phyloP scores from a whole-genome alignment of 2,113 vertebrate genomes.

The Daboia siamensis region DNA sequence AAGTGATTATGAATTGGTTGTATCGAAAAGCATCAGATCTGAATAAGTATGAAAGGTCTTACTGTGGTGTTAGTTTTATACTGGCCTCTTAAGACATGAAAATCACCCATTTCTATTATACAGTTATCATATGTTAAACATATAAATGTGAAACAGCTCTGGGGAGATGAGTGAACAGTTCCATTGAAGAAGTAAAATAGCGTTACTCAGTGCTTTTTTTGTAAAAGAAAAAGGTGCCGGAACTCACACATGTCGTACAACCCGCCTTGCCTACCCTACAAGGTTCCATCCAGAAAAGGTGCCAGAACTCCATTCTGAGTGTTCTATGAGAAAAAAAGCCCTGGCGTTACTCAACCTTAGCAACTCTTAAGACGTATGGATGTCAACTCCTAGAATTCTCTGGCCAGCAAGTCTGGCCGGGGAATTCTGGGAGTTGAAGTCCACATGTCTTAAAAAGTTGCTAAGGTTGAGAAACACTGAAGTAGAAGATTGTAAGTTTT shows the following conservation, averaged over 20 bases:
- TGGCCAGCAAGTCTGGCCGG: not conserved
- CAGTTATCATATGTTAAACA: not conserved
- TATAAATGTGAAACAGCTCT: not conserved
- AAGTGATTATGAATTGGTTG: not conserved
- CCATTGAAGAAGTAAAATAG: not conserved
- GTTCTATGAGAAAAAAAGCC: no score
- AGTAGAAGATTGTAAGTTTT: not conserved
- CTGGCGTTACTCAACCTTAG: not conserved
- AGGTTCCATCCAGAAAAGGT: no score
- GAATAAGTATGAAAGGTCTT: not conserved
- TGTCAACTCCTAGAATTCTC: not conserved
- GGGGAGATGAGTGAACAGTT: not conserved
- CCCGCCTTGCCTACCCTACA: no score
- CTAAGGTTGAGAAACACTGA: not conserved
- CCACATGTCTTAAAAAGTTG: not conserved
- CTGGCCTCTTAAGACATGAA: not conserved
- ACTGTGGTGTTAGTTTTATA: not conserved
- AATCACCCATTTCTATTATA: not conserved
- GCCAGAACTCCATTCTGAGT: no score
- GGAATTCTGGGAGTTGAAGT: not conserved
- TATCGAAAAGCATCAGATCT: not conserved
- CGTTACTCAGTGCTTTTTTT: no score
- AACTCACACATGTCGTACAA: no score
- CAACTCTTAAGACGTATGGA: not conserved
- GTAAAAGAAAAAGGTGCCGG: no score